phyloP scores from a whole-genome alignment of 2,797 vertebrate species.

The Pitangus sulphuratus region DNA sequence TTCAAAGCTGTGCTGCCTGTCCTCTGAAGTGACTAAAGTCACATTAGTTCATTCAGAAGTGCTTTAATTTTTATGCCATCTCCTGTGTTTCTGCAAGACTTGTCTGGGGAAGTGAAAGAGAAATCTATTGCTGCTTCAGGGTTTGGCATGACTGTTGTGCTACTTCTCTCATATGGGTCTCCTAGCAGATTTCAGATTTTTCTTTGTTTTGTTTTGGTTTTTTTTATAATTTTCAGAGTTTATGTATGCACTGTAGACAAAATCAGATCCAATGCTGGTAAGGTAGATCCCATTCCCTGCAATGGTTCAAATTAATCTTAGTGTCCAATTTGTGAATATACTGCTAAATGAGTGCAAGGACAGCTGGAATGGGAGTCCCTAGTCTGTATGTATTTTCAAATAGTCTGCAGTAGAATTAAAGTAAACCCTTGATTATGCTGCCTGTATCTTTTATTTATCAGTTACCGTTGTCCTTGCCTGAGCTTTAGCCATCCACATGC shows the following conservation, averaged over 20 bases:
- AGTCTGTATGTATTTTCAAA: neutral
- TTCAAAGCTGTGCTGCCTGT: neutral
- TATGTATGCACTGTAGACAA: neutral
- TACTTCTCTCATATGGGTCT: neutral
- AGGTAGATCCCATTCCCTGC: neutral
- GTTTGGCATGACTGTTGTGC: neutral
- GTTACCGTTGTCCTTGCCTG: neutral
- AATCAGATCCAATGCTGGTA: neutral
- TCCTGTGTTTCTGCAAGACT: neutral
- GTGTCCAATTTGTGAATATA: neutral
- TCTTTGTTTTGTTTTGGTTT: neutral
- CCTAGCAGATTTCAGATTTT: neutral
- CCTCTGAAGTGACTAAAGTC: neutral
- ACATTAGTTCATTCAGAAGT: neutral
- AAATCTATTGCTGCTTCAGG: neutral
- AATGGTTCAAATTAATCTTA: neutral
- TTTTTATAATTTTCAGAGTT: neutral
- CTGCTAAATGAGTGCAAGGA: neutral
- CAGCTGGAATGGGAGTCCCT: neutral
- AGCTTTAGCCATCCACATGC: neutral
- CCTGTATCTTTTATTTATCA: conserved; percentile 19
- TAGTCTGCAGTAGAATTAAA: neutral
- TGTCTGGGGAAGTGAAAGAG: neutral
- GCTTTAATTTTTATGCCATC: neutral
- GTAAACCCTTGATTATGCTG: neutral